Percentiles rank a stretch among this genome's conserved stretches.
phyloP scores from a whole-genome alignment of 2,888 invertebrate species.

The Sturmia bella region DNA sequence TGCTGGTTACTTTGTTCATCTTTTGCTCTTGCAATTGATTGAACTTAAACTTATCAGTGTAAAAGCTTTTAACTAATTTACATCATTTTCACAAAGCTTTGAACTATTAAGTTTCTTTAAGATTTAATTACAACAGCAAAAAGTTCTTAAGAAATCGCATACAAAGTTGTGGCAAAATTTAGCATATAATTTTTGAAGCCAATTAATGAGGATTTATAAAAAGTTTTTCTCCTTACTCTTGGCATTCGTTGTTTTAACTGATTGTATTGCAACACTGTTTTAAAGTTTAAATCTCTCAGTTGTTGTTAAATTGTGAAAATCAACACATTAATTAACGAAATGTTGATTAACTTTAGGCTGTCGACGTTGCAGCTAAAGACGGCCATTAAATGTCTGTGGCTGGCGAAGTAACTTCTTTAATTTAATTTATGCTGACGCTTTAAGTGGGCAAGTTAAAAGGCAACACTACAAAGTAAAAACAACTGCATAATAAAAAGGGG shows the following conservation, averaged over 20 bases:
- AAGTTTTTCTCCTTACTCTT: too few species aligned
- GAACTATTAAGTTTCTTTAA: conserved; percentile 26
- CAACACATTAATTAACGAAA: conserved; percentile 80
- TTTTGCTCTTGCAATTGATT: conserved; percentile 66
- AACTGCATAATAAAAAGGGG: conserved; percentile 12
- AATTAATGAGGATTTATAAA: background rate
- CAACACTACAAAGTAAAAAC: conserved; percentile 27
- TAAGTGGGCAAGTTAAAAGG: conserved; percentile 48
- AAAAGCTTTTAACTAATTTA: conserved; percentile 80
- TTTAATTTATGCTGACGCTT: conserved; percentile 50
- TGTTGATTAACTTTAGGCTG: conserved; percentile 80
- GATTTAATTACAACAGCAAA: too few species aligned
- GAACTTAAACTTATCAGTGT: conserved; percentile 76
- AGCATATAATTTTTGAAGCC: background rate
- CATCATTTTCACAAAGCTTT: conserved; percentile 77
- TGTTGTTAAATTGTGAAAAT: conserved; percentile 68
- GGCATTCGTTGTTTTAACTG: background rate
- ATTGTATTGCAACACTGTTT: conserved; percentile 1
- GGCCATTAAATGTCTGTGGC: conserved; percentile 25
- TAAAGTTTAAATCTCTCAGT: conserved; percentile 16
- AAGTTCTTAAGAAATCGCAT: background rate
- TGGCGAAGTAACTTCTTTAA: conserved; percentile 24
- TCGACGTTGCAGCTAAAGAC: background rate
- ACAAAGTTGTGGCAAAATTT: background rate
- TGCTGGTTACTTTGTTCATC: conserved; percentile 8